Evolutionary conservation across 2,888 invertebrate species (phyloP).

Genomic region (Melanostoma mellinum): DNA sequence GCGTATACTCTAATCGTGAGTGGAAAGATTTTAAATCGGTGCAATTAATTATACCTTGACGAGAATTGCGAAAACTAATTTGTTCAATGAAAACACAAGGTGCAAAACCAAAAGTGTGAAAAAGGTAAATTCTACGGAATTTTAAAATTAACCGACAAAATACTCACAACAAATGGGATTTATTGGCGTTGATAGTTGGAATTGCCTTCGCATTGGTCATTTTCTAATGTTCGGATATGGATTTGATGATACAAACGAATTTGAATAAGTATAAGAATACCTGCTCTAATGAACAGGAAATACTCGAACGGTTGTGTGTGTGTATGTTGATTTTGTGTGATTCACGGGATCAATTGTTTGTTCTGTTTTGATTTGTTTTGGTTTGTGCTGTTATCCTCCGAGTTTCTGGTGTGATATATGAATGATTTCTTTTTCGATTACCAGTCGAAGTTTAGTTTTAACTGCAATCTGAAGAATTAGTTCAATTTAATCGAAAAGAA

Average conservation of each 20-base stretch:
- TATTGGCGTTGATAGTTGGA: conserved; percentile 53
- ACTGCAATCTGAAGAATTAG: too few species aligned
- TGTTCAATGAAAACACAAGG: background rate
- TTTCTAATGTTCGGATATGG: background rate
- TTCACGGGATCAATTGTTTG: too few species aligned
- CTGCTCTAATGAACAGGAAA: too few species aligned
- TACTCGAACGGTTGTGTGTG: background rate
- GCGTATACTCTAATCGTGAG: conserved; percentile 16
- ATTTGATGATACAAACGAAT: background rate
- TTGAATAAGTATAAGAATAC: too few species aligned
- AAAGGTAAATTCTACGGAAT: conserved; percentile 60
- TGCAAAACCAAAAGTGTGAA: conserved; percentile 52
- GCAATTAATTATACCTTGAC: too few species aligned
- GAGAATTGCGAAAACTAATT: conserved; percentile 32
- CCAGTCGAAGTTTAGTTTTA: too few species aligned
- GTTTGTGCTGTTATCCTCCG: too few species aligned
- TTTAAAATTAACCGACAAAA: conserved; percentile 52
- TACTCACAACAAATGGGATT: conserved; percentile 61
- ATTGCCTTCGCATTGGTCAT: conserved; percentile 29
- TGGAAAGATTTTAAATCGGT: background rate
- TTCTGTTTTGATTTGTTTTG: too few species aligned
- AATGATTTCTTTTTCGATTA: too few species aligned
- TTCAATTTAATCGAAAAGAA: too few species aligned
- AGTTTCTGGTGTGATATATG: too few species aligned
- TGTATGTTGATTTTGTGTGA: background rate